Evolutionary conservation across 2,113 vertebrate species (phyloP), one percentile per base, ranked within the genome.

Genomic region (Collichthys lucidus): DNA sequence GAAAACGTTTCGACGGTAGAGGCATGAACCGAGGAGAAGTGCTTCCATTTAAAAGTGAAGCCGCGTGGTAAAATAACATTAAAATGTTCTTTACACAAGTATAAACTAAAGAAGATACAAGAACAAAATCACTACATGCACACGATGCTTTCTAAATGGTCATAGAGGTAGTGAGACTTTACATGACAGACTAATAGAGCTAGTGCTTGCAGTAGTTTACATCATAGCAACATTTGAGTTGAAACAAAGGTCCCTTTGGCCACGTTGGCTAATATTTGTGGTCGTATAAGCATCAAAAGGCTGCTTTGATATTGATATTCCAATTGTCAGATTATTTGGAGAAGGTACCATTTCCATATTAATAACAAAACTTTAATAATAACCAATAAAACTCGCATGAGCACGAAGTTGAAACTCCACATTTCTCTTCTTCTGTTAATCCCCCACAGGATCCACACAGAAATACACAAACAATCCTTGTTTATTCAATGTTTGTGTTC

Each of bases 401-500:
- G 64, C n/a, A 49, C n/a, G 59, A 52, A 42, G 26, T 14, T 9
- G 19, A 53, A 20, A 24, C 49, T 5, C 11, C 15, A 7, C 16
- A 4, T 47, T 35, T 24, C 35, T 24, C 35, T n/a, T 22, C 16
- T 50, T 50, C 40, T 5, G 44, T 49, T 62, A 42, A 67, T 70
- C 69, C 24, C 69, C 44, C 12, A n/a, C 31, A 61, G 78, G 35
- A 56, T 74, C 44, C 24, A 20, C 35, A 42, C 44, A 67, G 22
- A 35, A 53, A 53, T 19, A 57, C 70, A 63, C 17, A 68, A 47
- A 63, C 44, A 55, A 40, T 46, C 47, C 50, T 50, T 61, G 75
- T 76, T 59, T 79, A 35, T 53, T 63, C 31, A 26, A 40, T 19
- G 57, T 46, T 44, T 76, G 44, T 50, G 20, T 53, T 65, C 24